Conservation (phyloP, 2,113 vertebrate species). For the Campylomormyrus numenius region DNA sequence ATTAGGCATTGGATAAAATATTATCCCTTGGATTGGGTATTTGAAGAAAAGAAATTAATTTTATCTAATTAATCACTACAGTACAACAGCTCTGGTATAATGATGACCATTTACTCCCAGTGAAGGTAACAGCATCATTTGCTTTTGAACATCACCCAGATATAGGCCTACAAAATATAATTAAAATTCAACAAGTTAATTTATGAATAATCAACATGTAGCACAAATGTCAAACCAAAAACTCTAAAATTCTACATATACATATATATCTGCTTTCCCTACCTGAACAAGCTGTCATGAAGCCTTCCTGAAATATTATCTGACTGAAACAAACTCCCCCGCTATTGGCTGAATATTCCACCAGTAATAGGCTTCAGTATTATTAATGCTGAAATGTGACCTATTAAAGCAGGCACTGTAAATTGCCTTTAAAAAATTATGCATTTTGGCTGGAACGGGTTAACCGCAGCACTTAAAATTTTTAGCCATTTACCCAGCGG, state of each 20-base stretch:
- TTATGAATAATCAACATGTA: background rate
- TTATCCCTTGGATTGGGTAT: background rate
- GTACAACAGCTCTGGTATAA: background rate
- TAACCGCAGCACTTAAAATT: background rate
- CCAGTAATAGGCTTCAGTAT: background rate
- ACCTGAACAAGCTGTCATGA: background rate
- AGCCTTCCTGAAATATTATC: background rate
- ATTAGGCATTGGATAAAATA: too few species aligned
- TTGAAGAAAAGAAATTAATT: background rate
- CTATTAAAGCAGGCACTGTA: background rate
- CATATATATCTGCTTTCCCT: background rate
- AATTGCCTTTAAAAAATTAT: background rate
- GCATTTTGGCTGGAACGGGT: background rate
- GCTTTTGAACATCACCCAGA: background rate
- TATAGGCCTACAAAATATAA: background rate
- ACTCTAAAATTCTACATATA: background rate
- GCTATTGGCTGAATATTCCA: background rate
- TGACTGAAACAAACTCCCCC: background rate
- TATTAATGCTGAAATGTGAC: background rate
- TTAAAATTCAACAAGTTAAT: background rate
- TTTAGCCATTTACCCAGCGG: background rate
- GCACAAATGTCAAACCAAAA: background rate
- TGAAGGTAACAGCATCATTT: background rate
- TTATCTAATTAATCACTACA: background rate
- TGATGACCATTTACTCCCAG: background rate